Conservation (phyloP, 1,140 invertebrate species). For the Euura lappo region DNA sequence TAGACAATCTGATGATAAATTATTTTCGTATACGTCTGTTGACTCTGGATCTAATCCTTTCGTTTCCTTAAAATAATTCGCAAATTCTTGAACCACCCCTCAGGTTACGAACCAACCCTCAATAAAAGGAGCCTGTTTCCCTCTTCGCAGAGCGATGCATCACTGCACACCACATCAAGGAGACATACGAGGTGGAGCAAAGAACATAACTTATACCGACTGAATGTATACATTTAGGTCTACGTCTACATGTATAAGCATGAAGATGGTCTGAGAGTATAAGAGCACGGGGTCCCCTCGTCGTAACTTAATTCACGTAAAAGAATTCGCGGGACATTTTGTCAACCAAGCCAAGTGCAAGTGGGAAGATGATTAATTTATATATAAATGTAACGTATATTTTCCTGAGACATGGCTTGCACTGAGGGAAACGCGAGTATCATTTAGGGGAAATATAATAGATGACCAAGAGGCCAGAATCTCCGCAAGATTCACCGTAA, state of each 20-base stretch:
- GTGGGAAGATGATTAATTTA: not conserved
- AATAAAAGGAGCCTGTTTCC: not conserved
- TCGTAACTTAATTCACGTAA: not conserved
- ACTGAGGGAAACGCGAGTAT: not conserved
- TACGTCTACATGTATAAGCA: not conserved
- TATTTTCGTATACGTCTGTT: too few species aligned
- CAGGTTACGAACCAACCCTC: not conserved
- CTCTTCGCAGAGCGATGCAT: not conserved
- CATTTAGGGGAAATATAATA: not conserved
- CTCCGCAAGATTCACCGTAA: not conserved
- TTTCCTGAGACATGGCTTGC: not conserved
- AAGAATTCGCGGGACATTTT: conserved; percentile 3
- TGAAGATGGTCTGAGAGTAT: not conserved
- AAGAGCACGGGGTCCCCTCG: not conserved
- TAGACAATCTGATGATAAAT: too few species aligned
- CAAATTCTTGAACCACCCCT: not conserved
- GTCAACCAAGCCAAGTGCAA: not conserved
- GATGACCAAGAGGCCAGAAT: not conserved
- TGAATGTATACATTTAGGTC: not conserved
- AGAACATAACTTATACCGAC: conserved; percentile 5
- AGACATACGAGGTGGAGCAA: conserved; percentile 2
- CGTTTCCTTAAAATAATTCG: too few species aligned
- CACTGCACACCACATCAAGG: conserved; percentile 7
- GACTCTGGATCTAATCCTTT: too few species aligned
- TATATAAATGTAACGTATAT: not conserved